Base-by-base conservation (phyloP, 2,888 invertebrate species). In the Noctua janthina region DNA sequence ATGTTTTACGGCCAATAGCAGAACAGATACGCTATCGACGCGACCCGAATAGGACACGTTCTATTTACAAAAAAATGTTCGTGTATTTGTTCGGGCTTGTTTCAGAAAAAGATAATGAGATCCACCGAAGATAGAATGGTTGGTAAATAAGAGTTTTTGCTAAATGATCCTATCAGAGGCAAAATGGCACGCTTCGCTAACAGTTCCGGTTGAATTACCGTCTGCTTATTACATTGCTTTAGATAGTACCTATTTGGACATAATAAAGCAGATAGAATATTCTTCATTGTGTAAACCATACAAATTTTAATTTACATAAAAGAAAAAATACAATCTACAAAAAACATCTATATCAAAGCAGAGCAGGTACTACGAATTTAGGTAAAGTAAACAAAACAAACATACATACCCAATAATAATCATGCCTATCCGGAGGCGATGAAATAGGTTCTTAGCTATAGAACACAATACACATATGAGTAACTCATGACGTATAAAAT, bases 11-110 rank as follows among this genome's bases (percentile, higher is more conserved):
- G 79, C 82, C 86, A 83, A 85, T 85, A 85, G 87, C 84, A 77
- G 78, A 68, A 68, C 69, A 86, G 92, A 92, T 92, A 92, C 85
- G 91, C 85, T 92, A 92, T 92, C 92, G 84, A 81, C 35, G 11
- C 89, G 91, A 88, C 91, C 91, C 85, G 76, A 88, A 89, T 90
- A 88, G 74, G 23, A 84, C 73, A 86, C 56, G 81, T 81, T 81
- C 76, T 85, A 76, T 82, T 82, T 82, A 85, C 84, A 78, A 82
- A 81, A 81, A 85, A 79, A 76, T 49, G n/a, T 39, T 62, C 68
- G 69, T 66, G 70, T 74, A 76, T 79, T 86, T 76, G 75, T 69
- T 81, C 66, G 43, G 20, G 46, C 13, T 73, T 70, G 67, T 72
- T 82, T 77, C 72, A 74, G 51, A 59, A 75, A 76, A 78, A 49